Percentiles rank a stretch among this genome's conserved stretches.
Evolutionary conservation across 2,888 invertebrate species (phyloP).

Genomic region (Gastracanthus pulcherrimus): DNA sequence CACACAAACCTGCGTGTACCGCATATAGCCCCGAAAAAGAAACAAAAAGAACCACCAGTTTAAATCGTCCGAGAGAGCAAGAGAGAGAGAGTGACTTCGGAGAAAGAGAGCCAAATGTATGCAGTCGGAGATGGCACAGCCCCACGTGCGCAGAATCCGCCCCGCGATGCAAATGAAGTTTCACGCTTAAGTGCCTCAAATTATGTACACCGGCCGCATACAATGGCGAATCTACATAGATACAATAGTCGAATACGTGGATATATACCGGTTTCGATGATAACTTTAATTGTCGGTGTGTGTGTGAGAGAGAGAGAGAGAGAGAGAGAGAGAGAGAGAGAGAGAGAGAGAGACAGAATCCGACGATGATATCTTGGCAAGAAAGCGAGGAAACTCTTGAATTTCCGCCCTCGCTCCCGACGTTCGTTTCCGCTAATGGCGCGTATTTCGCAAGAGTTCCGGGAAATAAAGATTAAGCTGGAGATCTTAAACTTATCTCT

Average conservation of each 20-base stretch:
- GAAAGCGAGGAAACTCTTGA: neutral
- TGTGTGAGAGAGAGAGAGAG: no score
- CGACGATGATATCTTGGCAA: neutral
- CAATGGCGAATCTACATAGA: constrained; percentile 51
- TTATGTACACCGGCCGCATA: constrained; percentile 33
- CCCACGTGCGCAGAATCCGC: constrained; percentile 33
- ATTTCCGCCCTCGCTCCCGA: neutral
- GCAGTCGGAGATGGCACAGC: neutral
- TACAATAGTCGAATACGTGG: neutral
- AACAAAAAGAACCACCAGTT: neutral
- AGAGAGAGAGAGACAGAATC: no score
- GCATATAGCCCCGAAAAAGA: neutral
- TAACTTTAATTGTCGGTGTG: constrained; percentile 40
- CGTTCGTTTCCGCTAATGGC: neutral
- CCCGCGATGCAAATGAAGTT: constrained; percentile 54
- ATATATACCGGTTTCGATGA: neutral
- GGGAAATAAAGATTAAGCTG: neutral
- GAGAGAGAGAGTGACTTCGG: neutral
- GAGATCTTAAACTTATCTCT: no score
- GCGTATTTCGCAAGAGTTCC: neutral
- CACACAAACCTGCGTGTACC: neutral
- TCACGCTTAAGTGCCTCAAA: constrained; percentile 53
- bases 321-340: no score
- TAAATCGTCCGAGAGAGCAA: neutral
- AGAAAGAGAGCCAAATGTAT: constrained; percentile 12